A percentile compares a stretch with the other conserved stretches of the same genome.
Evolutionary conservation across 2,797 vertebrate species (phyloP).

Genomic region (Acanthis flammea): DNA sequence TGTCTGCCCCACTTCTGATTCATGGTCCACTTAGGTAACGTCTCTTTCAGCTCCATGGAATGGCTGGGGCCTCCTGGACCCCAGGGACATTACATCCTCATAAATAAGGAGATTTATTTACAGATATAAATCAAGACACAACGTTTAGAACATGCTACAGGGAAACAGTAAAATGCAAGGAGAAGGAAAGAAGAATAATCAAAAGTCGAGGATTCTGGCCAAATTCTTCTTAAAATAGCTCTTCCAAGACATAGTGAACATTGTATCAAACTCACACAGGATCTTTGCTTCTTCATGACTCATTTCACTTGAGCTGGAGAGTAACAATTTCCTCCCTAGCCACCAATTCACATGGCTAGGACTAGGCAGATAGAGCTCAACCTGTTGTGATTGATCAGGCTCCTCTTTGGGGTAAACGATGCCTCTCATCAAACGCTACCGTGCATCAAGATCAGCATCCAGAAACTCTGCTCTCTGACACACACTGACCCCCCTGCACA

Average conservation of each 20-base stretch:
- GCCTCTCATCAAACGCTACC: background rate
- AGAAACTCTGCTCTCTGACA: background rate
- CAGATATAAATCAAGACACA: conserved; percentile 71
- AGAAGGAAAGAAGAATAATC: conserved; percentile 58
- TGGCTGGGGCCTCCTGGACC: conserved; percentile 60
- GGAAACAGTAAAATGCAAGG: conserved; percentile 63
- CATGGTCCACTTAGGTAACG: conserved; percentile 73
- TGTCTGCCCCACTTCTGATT: conserved; percentile 66
- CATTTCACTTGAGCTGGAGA: conserved; percentile 57
- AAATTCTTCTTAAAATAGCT: conserved; percentile 73
- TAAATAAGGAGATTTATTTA: conserved; percentile 72
- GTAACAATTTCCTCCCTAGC: conserved; percentile 66
- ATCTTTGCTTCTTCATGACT: conserved; percentile 66
- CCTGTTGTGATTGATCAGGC: background rate
- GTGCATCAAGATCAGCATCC: background rate
- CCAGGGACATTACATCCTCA: conserved; percentile 69
- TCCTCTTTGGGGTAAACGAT: background rate
- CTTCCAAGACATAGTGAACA: conserved; percentile 71
- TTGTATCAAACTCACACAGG: conserved; percentile 60
- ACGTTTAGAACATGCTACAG: conserved; percentile 50
- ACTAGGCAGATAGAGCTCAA: conserved; percentile 1
- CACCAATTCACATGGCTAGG: conserved; percentile 3
- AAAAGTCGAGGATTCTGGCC: conserved; percentile 52
- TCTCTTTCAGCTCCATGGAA: conserved; percentile 66
- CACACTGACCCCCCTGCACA: background rate